Conservation (phyloP, 37 sponge, comb jelly and placozoan genomes). For the Theonella swinhoei region DNA sequence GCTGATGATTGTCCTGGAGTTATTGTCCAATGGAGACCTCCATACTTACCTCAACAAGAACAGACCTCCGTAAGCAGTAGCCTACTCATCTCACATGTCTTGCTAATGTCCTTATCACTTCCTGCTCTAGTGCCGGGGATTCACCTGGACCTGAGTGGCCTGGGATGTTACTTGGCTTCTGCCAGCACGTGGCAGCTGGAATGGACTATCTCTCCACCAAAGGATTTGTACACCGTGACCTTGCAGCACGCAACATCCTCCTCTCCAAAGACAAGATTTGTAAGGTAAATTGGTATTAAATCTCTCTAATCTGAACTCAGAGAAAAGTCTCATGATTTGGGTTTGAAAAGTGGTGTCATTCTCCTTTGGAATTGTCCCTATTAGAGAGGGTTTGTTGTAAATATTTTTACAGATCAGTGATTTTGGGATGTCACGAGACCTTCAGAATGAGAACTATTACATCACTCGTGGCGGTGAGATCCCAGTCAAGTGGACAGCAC, state of each 20-base stretch:
- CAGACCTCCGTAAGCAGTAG: neutral
- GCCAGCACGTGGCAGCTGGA: neutral
- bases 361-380: no score
- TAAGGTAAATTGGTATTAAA: neutral
- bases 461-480: no score
- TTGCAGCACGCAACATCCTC: neutral
- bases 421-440: no score
- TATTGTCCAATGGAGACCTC: constrained; percentile 52
- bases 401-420: no score
- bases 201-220: neutral
- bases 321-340: no score
- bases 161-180: neutral
- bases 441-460: no score
- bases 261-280: neutral
- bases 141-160: neutral
- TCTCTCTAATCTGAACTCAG: no score
- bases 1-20: constrained; percentile 58
- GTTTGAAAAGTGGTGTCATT: no score
- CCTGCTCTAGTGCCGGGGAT: neutral
- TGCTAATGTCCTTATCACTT: neutral
- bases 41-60: constrained; percentile 9
- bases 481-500: no score
- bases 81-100: neutral
- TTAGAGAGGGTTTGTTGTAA: no score
- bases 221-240: neutral